These are phyloP conservation scores for Gila orcuttii DNA, from an alignment of 2,113 vertebrate species.

Conservation along the genomic window DNA sequence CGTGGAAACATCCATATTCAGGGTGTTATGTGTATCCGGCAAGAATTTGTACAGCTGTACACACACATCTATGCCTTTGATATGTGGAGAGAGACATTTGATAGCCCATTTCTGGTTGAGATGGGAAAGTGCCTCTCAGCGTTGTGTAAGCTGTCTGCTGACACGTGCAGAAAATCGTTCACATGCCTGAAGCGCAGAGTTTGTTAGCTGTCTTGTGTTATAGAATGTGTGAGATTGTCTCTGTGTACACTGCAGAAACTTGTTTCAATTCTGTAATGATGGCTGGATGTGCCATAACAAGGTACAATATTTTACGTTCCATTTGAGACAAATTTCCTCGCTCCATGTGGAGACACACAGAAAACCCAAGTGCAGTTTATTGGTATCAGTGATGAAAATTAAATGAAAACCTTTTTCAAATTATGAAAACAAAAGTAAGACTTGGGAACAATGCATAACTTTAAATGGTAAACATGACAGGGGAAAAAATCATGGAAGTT, in stretches of 20 bases:
- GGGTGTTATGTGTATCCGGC: background rate
- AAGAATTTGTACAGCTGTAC: background rate
- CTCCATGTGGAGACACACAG: background rate
- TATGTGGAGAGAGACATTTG: conserved; percentile 15
- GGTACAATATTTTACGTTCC: background rate
- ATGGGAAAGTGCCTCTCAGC: conserved; percentile 24
- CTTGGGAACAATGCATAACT: background rate
- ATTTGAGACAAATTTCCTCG: conserved; percentile 33
- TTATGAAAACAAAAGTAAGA: background rate
- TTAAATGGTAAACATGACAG: no score
- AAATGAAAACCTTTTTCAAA: background rate
- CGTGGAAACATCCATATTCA: conserved; percentile 7
- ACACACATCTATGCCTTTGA: conserved; percentile 17
- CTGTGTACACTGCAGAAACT: conserved; percentile 4
- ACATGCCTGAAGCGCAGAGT: background rate
- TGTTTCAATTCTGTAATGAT: conserved; percentile 18
- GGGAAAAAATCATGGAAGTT: background rate
- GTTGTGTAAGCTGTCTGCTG: conserved; percentile 42
- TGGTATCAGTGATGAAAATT: background rate
- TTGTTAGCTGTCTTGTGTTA: conserved; percentile 36
- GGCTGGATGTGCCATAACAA: background rate
- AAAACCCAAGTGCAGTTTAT: background rate
- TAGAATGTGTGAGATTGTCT: background rate
- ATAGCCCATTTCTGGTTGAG: conserved; percentile 19
- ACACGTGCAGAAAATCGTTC: conserved; percentile 31